Evolutionary conservation across 2,797 vertebrate genomes (phyloP).

Genomic region (Malurus leucopterus): DNA sequence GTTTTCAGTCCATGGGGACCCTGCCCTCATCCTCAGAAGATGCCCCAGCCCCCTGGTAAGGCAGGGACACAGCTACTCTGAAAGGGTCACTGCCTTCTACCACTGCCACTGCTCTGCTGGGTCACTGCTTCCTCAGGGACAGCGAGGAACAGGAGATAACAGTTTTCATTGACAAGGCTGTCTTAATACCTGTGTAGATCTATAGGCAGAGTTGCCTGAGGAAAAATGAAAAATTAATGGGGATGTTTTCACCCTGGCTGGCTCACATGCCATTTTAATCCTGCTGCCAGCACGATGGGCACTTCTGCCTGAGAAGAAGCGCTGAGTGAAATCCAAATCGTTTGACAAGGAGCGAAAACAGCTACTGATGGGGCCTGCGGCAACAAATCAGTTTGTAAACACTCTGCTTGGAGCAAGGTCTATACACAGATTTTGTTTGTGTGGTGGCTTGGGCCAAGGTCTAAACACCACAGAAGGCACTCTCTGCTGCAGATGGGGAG

Average conservation of each 20-base stretch:
- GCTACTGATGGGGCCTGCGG: neutral
- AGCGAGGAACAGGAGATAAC: neutral
- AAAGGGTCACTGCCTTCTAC: neutral
- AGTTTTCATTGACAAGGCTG: neutral
- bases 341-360: conserved; percentile 2
- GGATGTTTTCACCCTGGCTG: conserved; percentile 50
- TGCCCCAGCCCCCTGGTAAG: neutral
- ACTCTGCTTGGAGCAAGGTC: neutral
- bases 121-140: neutral
- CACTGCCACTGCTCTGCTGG: neutral
- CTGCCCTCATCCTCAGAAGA: neutral
- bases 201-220: conserved; percentile 59
- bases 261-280: conserved; percentile 63
- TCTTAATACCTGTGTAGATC: conserved; percentile 56
- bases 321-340: neutral
- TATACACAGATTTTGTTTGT: neutral
- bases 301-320: conserved; percentile 9
- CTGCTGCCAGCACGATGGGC: conserved; percentile 21
- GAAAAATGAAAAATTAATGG: conserved; percentile 68
- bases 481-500: neutral
- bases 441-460: neutral
- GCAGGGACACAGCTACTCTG: neutral
- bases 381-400: conserved; percentile 21
- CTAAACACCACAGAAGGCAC: neutral
- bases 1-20: accelerated